Evolutionary conservation across 1,140 invertebrate genomes (phyloP).

Genomic region (Phortica variegata): DNA sequence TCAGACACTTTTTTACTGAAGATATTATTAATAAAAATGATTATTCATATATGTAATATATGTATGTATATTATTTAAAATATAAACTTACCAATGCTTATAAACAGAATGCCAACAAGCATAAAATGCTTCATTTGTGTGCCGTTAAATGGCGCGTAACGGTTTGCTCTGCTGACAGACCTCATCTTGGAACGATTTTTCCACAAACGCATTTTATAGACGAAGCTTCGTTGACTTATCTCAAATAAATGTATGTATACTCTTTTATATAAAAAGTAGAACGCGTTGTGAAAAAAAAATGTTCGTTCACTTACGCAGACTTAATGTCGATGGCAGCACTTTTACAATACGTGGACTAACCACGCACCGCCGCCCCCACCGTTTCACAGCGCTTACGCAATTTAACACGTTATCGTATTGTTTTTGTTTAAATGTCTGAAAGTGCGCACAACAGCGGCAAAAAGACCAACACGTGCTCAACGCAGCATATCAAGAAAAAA

Average conservation of each 20-base stretch:
- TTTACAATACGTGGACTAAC: conserved; percentile 22
- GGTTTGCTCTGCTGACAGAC: conserved; percentile 14
- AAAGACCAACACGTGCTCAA: too few species aligned
- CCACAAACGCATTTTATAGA: conserved; percentile 30
- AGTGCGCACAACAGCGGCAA: conserved; percentile 6
- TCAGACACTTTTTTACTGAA: too few species aligned
- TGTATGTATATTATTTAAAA: too few species aligned
- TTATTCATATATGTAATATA: too few species aligned
- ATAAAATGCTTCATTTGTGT: conserved; percentile 33
- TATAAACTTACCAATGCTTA: conserved; percentile 38
- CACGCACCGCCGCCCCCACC: conserved; percentile 20
- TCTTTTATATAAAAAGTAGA: too few species aligned
- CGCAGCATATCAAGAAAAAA: too few species aligned
- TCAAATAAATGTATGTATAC: too few species aligned
- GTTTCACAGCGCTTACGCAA: conserved; percentile 31
- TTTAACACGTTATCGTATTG: conserved; percentile 28
- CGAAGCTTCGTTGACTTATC: too few species aligned
- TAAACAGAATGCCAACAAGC: conserved; percentile 32
- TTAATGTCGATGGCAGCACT: conserved; percentile 41
- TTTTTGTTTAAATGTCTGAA: conserved; percentile 12
- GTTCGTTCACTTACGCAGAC: conserved; percentile 50
- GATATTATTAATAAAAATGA: too few species aligned
- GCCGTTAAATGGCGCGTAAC: conserved; percentile 5
- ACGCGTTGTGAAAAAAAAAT: conserved; percentile 20
- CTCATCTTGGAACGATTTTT: conserved; percentile 44